Percentiles rank a stretch among this genome's conserved stretches.
These are phyloP conservation scores for Kryphioiulus occultus DNA, from an alignment of 2,888 invertebrate species.

Conservation along the genomic window DNA sequence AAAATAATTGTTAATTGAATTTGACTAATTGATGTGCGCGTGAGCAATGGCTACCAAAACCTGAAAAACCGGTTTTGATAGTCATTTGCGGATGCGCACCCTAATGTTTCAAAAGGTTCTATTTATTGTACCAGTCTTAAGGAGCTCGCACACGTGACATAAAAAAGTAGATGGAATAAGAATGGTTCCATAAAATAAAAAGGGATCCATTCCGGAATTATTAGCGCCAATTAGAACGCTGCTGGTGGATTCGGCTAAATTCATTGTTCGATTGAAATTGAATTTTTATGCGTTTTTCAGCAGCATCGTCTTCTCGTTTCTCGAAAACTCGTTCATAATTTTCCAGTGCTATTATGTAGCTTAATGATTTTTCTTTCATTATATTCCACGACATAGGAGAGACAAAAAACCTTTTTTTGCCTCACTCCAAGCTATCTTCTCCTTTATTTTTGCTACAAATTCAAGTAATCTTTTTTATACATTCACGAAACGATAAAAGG, in stretches of 20 bases:
- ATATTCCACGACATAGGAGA: neutral
- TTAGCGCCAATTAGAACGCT: conserved; percentile 5
- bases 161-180: no score
- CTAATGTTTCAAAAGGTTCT: no score
- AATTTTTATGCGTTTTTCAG: neutral
- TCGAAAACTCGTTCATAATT: neutral
- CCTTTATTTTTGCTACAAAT: neutral
- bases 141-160: no score
- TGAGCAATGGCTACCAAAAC: no score
- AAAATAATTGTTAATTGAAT: no score
- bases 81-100: no score
- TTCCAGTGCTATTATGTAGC: conserved; percentile 5
- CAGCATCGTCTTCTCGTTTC: neutral
- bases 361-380: conserved; percentile 5
- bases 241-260: conserved; percentile 5
- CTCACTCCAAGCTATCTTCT: neutral
- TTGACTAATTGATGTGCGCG: no score
- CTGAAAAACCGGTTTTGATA: no score
- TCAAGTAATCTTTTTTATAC: conserved; percentile 5
- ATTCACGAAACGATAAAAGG: neutral
- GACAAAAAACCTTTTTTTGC: neutral
- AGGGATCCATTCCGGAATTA: neutral
- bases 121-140: no score
- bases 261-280: conserved; percentile 5
- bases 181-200: no score